Base-by-base conservation (phyloP, 2,797 vertebrate genomes). In the Champsocephalus esox region DNA sequence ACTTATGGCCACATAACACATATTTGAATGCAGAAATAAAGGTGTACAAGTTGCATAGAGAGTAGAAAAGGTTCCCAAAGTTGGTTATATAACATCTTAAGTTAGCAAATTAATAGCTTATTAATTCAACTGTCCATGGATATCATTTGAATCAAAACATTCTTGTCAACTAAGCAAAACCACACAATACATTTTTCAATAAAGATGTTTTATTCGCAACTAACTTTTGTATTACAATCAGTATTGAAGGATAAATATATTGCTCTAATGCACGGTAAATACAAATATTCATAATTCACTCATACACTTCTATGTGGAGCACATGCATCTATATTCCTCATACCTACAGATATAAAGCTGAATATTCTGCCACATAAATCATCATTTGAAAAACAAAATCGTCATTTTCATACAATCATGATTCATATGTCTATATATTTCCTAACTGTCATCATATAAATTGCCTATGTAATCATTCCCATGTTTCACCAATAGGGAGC, bases 221-320 rank as follows among this genome's bases (percentile, higher is more conserved):
- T 11, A 46, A 5, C 3, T 16, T 64, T 67, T 66, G 28, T 28
- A 19, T 11, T 60, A n/a, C 21, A 67, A 75, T n/a, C 16, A 19
- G 0, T 19, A 16, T 21, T 17, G 11, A 6, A 73, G 10, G 45
- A 67, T 78, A 68, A 81, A 81, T 75, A 81, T 61, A 80, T 72
- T 24, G 58, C 55, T 67, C 14, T 50, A 24, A 59, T 60, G 11
- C 12, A 52, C 52, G 21, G 65, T 72, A 79, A 71, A 81, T 72
- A 67, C 3, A 63, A 50, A 60, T 52, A 2, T 1, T 48, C 24
- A 64, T 11, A 48, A 68, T 5, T 38, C 9, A 54, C 9, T 72
- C 24, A 65, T 11, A 65, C 45, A 56, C 3, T 6, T 11, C 38
- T 55, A 3, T 19, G 28, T 41, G 9, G 1, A 60, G 5, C 14